Percentiles rank a stretch among this genome's conserved stretches.
Evolutionary conservation across 2,888 invertebrate genomes (phyloP).

Genomic region (Epirrita christyi): DNA sequence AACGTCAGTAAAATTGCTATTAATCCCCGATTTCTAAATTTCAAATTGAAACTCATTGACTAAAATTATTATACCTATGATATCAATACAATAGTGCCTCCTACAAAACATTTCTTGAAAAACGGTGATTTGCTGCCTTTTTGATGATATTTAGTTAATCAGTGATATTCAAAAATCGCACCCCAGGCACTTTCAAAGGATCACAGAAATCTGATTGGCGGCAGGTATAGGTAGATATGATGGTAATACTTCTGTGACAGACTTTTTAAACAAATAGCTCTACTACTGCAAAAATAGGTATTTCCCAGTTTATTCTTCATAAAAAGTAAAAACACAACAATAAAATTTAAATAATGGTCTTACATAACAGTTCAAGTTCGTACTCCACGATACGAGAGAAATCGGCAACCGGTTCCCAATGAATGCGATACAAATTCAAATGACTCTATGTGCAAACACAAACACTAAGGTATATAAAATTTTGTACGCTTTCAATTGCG

Average conservation of each 20-base stretch:
- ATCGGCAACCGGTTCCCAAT: slow-evolving; percentile 29
- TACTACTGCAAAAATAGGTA: not conserved
- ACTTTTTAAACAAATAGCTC: not conserved
- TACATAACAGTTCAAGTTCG: slow-evolving; percentile 34
- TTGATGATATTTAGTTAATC: no score
- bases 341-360: slow-evolving; percentile 15
- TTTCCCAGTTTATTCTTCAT: no score
- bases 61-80: no score
- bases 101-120: no score
- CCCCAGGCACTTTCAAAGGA: no score
- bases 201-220: no score
- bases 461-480: slow-evolving; percentile 3
- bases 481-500: slow-evolving; percentile 17
- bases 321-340: not conserved
- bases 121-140: no score
- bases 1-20: no score
- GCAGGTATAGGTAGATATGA: not conserved
- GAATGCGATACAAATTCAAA: slow-evolving; percentile 27
- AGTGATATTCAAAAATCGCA: no score
- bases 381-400: slow-evolving; percentile 31
- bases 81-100: no score
- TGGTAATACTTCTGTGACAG: not conserved
- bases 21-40: no score
- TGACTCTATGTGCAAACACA: slow-evolving; percentile 22
- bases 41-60: no score